Base-by-base conservation (phyloP, 1,140 invertebrate genomes). In the Temnothorax curvispinosus region DNA sequence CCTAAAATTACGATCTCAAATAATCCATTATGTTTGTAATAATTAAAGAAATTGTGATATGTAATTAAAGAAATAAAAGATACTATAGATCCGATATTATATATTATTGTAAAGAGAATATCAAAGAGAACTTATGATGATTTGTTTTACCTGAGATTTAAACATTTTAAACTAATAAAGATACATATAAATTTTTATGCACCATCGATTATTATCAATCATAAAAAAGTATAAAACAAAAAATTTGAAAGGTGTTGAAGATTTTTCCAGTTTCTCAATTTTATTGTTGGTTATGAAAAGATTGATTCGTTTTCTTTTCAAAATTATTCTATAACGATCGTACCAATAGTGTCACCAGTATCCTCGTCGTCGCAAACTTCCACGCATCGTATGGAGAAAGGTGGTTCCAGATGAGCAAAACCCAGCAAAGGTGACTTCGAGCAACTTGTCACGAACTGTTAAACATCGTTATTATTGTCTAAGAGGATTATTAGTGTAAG, bases 291-390 rank as follows among this genome's bases (percentile, higher is more conserved):
- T 78, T 38, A 35, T 52, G 27, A 65, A 89, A 85, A 52, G 1
- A 41, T 21, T 60, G 8, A 1, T 8, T 13, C 2, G 52, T 78
- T 41, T 80, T 52, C 27, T 74, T 67, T 65, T 50, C 18, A 2
- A 76, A 62, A 77, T 3, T 69, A 27, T 11, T 74, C 35, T 18
- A 27, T 27, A 56, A 54, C 8, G 21, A 71, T 81, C 27, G 92
- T 93, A 97, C 98, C 98, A 76, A 99, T 98, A 47, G 98, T 99
- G 93, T 99, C 98, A 8, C 99, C 99, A 11, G 98, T 99, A 93
- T 99, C 99, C 96, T 99, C 99, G 94, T 99, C 99, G 94, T 99
- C 99, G 38, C 98, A 98, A 67, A 99, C 99, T 97, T 99, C 99
- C 5, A 99, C 99, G 96, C 99, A 99, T 85, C 99, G 97, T 93